Base-by-base conservation (phyloP, 2,888 invertebrate genomes). In the Catocala nupta region DNA sequence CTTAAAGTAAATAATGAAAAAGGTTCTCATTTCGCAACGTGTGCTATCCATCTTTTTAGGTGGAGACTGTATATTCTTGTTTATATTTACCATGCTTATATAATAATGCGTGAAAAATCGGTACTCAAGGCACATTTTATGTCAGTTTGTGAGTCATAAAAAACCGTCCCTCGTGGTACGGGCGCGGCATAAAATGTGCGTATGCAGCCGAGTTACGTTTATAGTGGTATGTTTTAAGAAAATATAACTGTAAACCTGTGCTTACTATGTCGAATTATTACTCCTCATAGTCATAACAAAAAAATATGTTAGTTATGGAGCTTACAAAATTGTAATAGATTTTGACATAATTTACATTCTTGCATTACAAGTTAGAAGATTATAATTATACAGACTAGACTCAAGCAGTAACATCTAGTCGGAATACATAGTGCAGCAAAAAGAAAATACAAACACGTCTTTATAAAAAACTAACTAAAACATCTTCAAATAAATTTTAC, bases 51-150 rank as follows among this genome's bases (percentile, higher is more conserved):
- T 70, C 57, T 64, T 59, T 60, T 48, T 58, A 49, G 45, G 11
- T 49, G 59, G 57, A 34, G 57, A 34, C 44, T 44, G 55, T 65
- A 59, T 59, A 65, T 77, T 64, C 59, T 63, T 59, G 55, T 76
- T 67, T 75, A 68, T 71, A 65, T 57, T 60, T 69, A 60, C 63
- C 73, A 59, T 68, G 25, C 62, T 68, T 70, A 65, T 52, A 72
- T 77, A 74, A 74, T 77, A 75, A 74, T 75, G 72, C 70, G 75
- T 71, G 72, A 75, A 77, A 75, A 77, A 75, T 75, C 75, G 77
- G 67, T 65, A 71, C 75, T 75, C 78, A 61, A 65, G 63, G 48
- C 66, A 60, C 75, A 70, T 75, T 75, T 75, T 77, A 75, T 77
- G 71, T 74, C 75, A 77, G 75, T 65, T 66, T 63, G 55, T 65